Evolutionary conservation across 2,888 invertebrate genomes (phyloP), one percentile per base, ranked within the genome.

Genomic region (Magallana nippona): DNA sequence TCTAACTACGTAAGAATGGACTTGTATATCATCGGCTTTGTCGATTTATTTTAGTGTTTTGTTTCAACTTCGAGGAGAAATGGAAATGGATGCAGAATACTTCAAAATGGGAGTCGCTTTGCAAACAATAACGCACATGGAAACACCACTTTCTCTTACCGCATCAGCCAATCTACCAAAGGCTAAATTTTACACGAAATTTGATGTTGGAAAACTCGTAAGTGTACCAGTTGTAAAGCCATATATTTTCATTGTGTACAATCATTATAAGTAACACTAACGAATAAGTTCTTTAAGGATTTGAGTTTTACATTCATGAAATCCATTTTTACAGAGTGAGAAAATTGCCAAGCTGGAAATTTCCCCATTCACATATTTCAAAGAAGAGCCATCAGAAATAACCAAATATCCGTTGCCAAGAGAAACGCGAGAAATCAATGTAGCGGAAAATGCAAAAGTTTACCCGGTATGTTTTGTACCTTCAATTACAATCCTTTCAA

Each of bases 1-100:
- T 27, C 27, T 27, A 27, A 2, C 27, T 2, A 27, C 27, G 27
- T 27, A 2, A 27, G 27, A 27, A 27, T 1, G 2, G 27, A 27
- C 27, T n/a, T 27, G 27, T 27, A 27, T 27, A 27, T 44, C 3
- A 44, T 8, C 44, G 5, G 44, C 15, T 55, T 13, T 15, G 63
- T 1, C 32, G 10, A 27, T 71, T 55, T 55, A 19, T 86, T 84
- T 13, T 79, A 91, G 91, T 81, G 86, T 83, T 77, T 85, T 87
- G 11, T 17, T 89, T 15, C 86, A 89, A 27, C 44, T 86, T 10
- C 56, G 82, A 32, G 85, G 87, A 11, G 84, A 79, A 17, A 87
- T 90, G 87, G 84, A 84, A 19, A 84, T 88, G 0, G 88, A 89
- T 22, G 83, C 87, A 71, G 83, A 80, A 56, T 86, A 85, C 62